A percentile compares a stretch with the other conserved stretches of the same genome.
Evolutionary conservation across 2,888 invertebrate species (phyloP).

Genomic region (Drosophila villosipedis): DNA sequence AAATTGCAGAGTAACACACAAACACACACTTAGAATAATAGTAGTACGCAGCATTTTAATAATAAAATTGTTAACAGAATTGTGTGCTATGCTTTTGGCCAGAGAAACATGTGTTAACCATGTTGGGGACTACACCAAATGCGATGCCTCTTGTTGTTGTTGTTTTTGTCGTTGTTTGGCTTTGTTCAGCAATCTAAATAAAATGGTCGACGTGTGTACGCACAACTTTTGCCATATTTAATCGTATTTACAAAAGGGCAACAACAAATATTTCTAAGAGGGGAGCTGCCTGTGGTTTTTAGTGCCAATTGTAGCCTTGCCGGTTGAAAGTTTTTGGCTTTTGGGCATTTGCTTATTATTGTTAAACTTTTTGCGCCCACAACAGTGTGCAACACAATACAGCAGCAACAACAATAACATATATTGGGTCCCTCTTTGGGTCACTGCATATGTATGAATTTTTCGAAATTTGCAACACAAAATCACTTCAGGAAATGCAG

Average conservation of each 20-base stretch:
- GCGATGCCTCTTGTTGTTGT: conserved; percentile 39
- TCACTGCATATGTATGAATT: conserved; percentile 51
- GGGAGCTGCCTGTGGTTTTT: conserved; percentile 38
- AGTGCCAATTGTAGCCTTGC: conserved; percentile 64
- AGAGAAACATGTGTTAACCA: conserved; percentile 79
- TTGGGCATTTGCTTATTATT: conserved; percentile 82
- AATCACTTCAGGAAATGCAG: conserved; percentile 59
- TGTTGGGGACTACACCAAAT: conserved; percentile 60
- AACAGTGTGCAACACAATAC: conserved; percentile 35
- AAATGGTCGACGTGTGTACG: conserved; percentile 80
- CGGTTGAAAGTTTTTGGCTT: conserved; percentile 66
- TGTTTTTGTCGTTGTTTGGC: conserved; percentile 50
- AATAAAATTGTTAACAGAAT: conserved; percentile 82
- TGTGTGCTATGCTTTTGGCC: conserved; percentile 75
- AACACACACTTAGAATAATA: conserved; percentile 8
- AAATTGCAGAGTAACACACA: conserved; percentile 43
- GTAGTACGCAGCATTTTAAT: conserved; percentile 71
- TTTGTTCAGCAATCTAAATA: conserved; percentile 79
- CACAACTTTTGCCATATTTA: conserved; percentile 82
- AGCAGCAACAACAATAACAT: conserved; percentile 8
- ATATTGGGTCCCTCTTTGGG: conserved; percentile 30
- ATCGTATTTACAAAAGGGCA: conserved; percentile 71
- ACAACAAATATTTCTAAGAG: conserved; percentile 59
- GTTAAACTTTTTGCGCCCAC: conserved; percentile 78
- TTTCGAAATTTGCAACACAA: conserved; percentile 60